Percentiles rank a stretch among this genome's conserved stretches.
phyloP scores from a whole-genome alignment of 2,888 invertebrate genomes.

The Liodrosophila aerea region DNA sequence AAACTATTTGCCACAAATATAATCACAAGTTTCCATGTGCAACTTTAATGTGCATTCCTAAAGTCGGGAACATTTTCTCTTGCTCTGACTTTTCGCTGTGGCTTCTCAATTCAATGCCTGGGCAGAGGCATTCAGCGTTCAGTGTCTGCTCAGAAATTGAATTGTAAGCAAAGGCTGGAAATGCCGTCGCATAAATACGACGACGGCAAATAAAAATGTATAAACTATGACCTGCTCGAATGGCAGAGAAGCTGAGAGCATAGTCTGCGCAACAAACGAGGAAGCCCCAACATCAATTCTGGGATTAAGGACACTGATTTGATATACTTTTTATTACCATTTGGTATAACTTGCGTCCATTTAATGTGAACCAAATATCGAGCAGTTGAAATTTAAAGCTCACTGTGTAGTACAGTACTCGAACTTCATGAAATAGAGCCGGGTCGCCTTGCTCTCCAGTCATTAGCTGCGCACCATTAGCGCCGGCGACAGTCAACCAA shows the following conservation, averaged over 20 bases:
- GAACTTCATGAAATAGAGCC: conserved; percentile 36
- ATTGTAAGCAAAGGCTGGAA: conserved; percentile 71
- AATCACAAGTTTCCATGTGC: neutral
- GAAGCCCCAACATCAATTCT: conserved; percentile 76
- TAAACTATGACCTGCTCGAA: conserved; percentile 43
- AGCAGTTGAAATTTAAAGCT: conserved; percentile 68
- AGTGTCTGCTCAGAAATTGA: conserved; percentile 63
- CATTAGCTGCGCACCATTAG: conserved; percentile 79
- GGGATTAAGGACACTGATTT: conserved; percentile 80
- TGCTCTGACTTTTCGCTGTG: conserved; percentile 5
- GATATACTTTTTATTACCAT: conserved; percentile 80
- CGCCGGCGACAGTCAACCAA: conserved; percentile 62
- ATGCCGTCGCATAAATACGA: conserved; percentile 71
- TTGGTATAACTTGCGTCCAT: conserved; percentile 68
- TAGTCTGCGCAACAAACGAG: conserved; percentile 38
- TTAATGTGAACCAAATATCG: conserved; percentile 48
- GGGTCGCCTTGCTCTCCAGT: conserved; percentile 52
- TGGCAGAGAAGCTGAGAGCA: conserved; percentile 9
- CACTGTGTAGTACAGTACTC: conserved; percentile 11
- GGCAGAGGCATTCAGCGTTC: conserved; percentile 17
- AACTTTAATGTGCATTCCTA: conserved; percentile 24
- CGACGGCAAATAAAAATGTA: conserved; percentile 52
- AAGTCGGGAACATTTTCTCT: conserved; percentile 30
- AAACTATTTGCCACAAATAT: neutral
- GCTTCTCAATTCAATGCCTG: conserved; percentile 30